Evolutionary conservation across 2,888 invertebrate genomes (phyloP).

Genomic region (Gari tellinella): DNA sequence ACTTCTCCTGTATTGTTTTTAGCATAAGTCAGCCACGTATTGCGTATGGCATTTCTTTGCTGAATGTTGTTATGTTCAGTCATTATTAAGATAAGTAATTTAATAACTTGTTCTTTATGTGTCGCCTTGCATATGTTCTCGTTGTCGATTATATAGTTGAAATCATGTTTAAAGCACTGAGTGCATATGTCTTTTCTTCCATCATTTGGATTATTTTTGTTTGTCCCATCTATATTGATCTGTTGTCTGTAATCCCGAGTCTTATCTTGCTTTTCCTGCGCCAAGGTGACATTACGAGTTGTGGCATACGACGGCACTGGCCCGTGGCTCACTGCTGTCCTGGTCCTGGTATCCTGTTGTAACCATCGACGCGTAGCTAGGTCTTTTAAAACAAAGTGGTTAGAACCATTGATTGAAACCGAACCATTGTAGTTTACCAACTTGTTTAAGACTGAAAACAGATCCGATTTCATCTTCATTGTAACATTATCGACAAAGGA

Average conservation of each 20-base stretch:
- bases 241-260: neutral
- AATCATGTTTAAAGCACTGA: conserved; percentile 56
- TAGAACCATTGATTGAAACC: neutral
- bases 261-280: too few species aligned
- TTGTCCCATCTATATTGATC: neutral
- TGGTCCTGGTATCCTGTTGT: too few species aligned
- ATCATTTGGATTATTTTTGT: neutral
- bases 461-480: conserved; percentile 16
- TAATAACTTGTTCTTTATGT: conserved; percentile 17
- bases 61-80: conserved; percentile 39
- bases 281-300: too few species aligned
- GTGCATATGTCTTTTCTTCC: conserved; percentile 34
- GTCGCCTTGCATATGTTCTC: conserved; percentile 40
- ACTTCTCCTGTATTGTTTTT: conserved; percentile 54
- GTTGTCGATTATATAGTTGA: conserved; percentile 57
- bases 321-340: too few species aligned
- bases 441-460: conserved; percentile 3
- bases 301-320: too few species aligned
- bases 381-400: too few species aligned
- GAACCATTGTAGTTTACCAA: neutral
- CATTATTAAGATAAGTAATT: conserved; percentile 47
- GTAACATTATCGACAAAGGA: conserved; percentile 7
- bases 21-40: conserved; percentile 52
- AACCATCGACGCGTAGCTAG: too few species aligned
- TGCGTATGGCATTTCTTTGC: conserved; percentile 49